A percentile compares a stretch with the other conserved stretches of the same genome.
These are phyloP conservation scores for Rosalia funebris DNA, from an alignment of 2,888 invertebrate genomes.

Conservation along the genomic window DNA sequence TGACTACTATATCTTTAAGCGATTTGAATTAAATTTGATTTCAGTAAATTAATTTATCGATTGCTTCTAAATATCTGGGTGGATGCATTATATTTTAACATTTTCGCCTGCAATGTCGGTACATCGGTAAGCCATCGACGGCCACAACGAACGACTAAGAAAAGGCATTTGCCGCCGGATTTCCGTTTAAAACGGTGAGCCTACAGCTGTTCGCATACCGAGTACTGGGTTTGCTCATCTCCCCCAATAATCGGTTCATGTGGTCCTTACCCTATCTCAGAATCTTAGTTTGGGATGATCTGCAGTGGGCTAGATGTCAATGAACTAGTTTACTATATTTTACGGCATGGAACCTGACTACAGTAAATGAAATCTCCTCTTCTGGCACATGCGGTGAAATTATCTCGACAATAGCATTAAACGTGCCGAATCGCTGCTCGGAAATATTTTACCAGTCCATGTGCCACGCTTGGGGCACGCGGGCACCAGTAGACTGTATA, in stretches of 20 bases:
- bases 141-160: conserved; percentile 39
- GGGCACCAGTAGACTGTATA: neutral
- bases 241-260: conserved; percentile 25
- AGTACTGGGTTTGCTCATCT: conserved; percentile 16
- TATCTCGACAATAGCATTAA: conserved; percentile 7
- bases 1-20: no score
- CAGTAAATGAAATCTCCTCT: neutral
- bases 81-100: no score
- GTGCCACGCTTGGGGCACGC: conserved; percentile 4
- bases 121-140: no score
- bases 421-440: neutral
- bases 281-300: conserved; percentile 5
- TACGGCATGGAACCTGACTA: neutral
- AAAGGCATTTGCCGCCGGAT: conserved; percentile 56
- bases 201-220: conserved; percentile 55
- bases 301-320: conserved; percentile 15
- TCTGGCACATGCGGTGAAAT: neutral
- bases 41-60: no score
- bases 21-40: no score
- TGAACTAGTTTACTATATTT: conserved; percentile 19
- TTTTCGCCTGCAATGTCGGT: no score
- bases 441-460: neutral
- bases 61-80: no score
- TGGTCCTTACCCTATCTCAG: conserved; percentile 23
- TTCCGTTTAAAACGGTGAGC: conserved; percentile 57